phyloP scores from a whole-genome alignment of 2,797 vertebrate species.

The Danionella dracula region DNA sequence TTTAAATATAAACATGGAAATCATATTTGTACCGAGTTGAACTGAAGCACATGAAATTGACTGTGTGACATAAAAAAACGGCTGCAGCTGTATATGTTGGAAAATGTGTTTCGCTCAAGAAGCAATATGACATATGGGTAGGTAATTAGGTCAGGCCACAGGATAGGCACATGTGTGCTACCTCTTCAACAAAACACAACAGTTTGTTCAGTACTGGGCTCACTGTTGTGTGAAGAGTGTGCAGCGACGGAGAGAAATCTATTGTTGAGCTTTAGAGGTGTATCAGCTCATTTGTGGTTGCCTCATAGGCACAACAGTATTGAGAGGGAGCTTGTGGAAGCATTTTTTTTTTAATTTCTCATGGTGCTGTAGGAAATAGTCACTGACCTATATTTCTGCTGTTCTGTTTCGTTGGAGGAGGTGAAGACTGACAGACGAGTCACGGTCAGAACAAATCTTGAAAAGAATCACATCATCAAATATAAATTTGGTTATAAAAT shows the following conservation, averaged over 20 bases:
- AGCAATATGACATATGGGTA: background rate
- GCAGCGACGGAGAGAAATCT: background rate
- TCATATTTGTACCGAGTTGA: no score
- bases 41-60: no score
- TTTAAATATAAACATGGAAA: no score
- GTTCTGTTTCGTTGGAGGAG: constrained; percentile 3
- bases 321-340: background rate
- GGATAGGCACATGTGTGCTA: background rate
- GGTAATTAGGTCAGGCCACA: background rate
- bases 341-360: constrained; percentile 10
- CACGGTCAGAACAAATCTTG: background rate
- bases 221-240: background rate
- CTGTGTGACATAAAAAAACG: background rate
- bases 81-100: background rate
- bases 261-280: constrained; percentile 2
- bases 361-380: constrained; percentile 4
- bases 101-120: background rate
- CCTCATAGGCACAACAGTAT: constrained; percentile 2
- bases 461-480: background rate
- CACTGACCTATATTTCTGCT: constrained; percentile 33
- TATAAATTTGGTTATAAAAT: background rate
- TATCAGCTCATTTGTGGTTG: constrained; percentile 15
- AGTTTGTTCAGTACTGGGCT: background rate
- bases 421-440: background rate
- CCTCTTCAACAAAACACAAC: background rate